A percentile compares a stretch with the other conserved stretches of the same genome.
Conservation (phyloP, 2,797 vertebrate genomes). For the Pangasius mekongensis region DNA sequence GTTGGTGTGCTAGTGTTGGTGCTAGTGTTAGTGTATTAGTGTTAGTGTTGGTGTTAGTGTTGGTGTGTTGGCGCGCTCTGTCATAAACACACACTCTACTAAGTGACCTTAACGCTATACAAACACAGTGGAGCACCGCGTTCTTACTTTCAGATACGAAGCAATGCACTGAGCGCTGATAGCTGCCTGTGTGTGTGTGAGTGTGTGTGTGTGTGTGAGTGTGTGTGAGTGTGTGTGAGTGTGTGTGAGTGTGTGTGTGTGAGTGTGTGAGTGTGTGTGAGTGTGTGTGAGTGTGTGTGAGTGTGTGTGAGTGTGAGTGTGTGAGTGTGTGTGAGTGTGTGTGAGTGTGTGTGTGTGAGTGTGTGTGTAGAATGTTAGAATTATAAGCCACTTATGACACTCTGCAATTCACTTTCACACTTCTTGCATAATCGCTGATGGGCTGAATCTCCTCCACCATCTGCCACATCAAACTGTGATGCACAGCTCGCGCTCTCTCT, state of each 20-base stretch:
- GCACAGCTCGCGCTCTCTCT: background rate
- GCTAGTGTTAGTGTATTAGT: too few species aligned
- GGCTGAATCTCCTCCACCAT: conserved; percentile 63
- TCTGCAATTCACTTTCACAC: conserved; percentile 60
- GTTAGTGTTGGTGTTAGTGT: background rate
- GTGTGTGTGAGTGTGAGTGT: background rate
- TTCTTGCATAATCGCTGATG: conserved; percentile 60
- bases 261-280: background rate
- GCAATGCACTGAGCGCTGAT: background rate
- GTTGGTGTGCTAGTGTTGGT: too few species aligned
- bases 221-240: conserved; percentile 11
- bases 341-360: too few species aligned
- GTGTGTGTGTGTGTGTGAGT: background rate
- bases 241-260: background rate
- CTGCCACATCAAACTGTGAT: conserved; percentile 55
- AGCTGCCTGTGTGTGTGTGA: background rate
- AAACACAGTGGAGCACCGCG: background rate
- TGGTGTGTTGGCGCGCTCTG: background rate
- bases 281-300: background rate
- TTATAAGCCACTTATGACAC: conserved; percentile 26
- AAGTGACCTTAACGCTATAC: background rate
- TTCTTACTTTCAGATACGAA: background rate
- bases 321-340: background rate
- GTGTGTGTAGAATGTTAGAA: conserved; percentile 1
- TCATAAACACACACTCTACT: background rate